These are phyloP conservation scores for Nannospalax galili DNA, from an alignment of 2,113 vertebrate species.

Conservation along the genomic window DNA sequence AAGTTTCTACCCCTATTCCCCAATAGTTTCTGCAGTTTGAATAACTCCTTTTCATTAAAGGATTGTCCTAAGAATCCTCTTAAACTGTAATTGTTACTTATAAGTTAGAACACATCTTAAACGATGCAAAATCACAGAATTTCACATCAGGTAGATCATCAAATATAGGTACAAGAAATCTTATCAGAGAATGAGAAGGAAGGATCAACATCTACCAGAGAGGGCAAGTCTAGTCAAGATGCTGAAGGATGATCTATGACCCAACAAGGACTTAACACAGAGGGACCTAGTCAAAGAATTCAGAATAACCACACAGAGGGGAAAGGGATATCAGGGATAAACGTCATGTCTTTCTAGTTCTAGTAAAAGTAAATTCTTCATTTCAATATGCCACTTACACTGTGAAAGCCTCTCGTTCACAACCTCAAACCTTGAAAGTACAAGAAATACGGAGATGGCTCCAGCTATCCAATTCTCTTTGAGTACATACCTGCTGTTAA, in stretches of 20 bases:
- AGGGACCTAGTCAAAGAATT: neutral
- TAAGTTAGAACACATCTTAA: slow-evolving; percentile 46
- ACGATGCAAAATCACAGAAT: neutral
- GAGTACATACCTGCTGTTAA: neutral
- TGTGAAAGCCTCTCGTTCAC: neutral
- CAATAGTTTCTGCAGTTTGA: neutral
- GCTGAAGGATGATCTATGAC: neutral
- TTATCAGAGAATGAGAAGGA: slow-evolving; percentile 6
- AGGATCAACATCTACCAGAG: neutral
- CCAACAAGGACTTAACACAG: neutral
- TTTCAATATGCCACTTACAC: slow-evolving; percentile 13
- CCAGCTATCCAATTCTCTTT: neutral
- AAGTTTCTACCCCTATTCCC: neutral
- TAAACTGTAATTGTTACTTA: neutral
- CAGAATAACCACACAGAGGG: neutral
- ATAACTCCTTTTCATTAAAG: neutral
- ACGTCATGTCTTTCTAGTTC: neutral
- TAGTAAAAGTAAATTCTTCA: neutral
- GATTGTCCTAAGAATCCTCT: neutral
- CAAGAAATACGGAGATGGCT: neutral
- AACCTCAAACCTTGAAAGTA: neutral
- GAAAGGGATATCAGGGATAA: neutral
- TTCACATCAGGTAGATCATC: neutral
- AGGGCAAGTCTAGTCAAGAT: neutral
- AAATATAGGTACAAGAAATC: neutral